phyloP scores from a whole-genome alignment of 2,888 invertebrate species.

The Chironomus tentans region DNA sequence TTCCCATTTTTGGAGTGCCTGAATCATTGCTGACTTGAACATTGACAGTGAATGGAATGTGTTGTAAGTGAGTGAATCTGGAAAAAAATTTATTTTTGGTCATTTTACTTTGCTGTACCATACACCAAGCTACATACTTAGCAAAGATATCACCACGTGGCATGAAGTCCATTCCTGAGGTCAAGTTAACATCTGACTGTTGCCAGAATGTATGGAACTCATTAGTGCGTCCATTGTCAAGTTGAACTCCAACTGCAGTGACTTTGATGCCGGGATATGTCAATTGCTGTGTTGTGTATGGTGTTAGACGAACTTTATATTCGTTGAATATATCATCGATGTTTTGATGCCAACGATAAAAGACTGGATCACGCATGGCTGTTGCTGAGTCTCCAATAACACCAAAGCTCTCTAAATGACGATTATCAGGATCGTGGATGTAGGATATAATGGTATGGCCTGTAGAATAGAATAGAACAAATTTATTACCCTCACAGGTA shows the following conservation, averaged over 20 bases:
- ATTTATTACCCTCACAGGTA: too few relatives aligned
- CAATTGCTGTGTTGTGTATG: slow-evolving; percentile 50
- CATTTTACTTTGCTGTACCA: too few relatives aligned
- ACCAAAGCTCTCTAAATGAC: slow-evolving; percentile 61
- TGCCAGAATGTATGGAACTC: slow-evolving; percentile 65
- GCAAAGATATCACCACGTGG: slow-evolving; percentile 29
- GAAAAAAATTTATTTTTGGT: too few relatives aligned
- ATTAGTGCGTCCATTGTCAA: slow-evolving; percentile 46
- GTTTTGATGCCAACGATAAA: slow-evolving; percentile 77
- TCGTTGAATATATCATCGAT: slow-evolving; percentile 68
- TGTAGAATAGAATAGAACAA: too few relatives aligned
- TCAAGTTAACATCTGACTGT: slow-evolving; percentile 50
- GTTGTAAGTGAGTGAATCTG: slow-evolving; percentile 67
- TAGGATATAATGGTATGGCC: slow-evolving; percentile 71
- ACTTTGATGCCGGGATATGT: slow-evolving; percentile 49
- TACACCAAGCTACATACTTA: too few relatives aligned
- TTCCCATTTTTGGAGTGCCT: slow-evolving; percentile 43
- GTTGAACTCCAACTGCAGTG: slow-evolving; percentile 46
- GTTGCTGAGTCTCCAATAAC: slow-evolving; percentile 70
- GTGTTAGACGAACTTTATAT: slow-evolving; percentile 59
- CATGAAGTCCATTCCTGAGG: slow-evolving; percentile 35
- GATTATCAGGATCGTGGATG: slow-evolving; percentile 70
- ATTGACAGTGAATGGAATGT: slow-evolving; percentile 58
- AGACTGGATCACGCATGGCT: slow-evolving; percentile 78
- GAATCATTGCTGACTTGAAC: slow-evolving; percentile 51